phyloP scores from a whole-genome alignment of 2,888 invertebrate species.

The Eremobia ochroleuca region DNA sequence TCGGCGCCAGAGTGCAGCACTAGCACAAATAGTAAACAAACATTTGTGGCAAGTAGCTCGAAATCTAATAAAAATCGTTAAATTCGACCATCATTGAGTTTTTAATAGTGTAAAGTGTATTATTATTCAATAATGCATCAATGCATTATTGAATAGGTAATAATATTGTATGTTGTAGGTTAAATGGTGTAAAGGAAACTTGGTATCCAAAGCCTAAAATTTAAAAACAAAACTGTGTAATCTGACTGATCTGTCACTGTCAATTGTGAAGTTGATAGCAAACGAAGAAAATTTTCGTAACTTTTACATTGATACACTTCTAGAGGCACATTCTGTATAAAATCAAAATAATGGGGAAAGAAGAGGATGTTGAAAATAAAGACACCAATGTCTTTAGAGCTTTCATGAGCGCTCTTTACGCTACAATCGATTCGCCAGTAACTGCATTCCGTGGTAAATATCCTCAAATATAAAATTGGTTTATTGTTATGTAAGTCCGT shows the following conservation, averaged over 20 bases:
- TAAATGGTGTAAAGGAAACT: not conserved
- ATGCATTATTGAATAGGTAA: no score
- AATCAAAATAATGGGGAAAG: slow-evolving; percentile 69
- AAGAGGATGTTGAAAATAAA: slow-evolving; percentile 7
- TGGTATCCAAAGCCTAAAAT: not conserved
- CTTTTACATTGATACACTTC: slow-evolving; percentile 13
- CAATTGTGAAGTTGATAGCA: slow-evolving; percentile 25
- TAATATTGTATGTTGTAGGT: no score
- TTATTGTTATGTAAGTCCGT: slow-evolving; percentile 83
- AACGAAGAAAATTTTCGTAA: not conserved
- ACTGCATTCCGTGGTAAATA: slow-evolving; percentile 94
- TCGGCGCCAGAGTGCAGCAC: no score
- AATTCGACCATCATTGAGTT: no score
- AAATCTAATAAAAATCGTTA: no score
- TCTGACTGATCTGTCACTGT: slow-evolving; percentile 8
- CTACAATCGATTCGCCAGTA: slow-evolving; percentile 93
- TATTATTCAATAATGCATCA: no score
- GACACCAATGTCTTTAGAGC: slow-evolving; percentile 88
- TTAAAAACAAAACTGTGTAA: not conserved
- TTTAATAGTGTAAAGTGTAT: no score
- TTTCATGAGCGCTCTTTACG: slow-evolving; percentile 90
- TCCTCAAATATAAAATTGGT: slow-evolving; percentile 46
- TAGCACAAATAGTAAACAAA: no score
- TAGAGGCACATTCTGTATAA: slow-evolving; percentile 10
- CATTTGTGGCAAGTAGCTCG: no score